Evolutionary conservation across 2,797 vertebrate genomes (phyloP), one percentile per base, ranked within the genome.

Genomic region (Champsocephalus gunnari): DNA sequence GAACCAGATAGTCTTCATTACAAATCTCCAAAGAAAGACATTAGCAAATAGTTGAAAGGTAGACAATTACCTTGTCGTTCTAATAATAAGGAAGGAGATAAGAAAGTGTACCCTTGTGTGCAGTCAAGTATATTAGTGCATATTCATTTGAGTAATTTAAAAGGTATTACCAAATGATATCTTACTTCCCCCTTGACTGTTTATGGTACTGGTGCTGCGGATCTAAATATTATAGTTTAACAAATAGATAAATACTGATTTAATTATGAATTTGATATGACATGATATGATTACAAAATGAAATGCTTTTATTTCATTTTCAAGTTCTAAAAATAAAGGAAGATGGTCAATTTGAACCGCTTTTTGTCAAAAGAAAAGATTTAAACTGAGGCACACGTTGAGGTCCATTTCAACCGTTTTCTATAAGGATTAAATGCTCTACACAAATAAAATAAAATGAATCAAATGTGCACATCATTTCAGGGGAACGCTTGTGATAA

Each of bases 1-100:
- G 32, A 81, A 77, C 19, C 48, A 64, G 57, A 73, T 68, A 43
- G 21, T 67, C 61, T 77, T 75, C 58, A 70, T 79, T 73, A 70
- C 41, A 57, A 66, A 75, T 65, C 53, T 69, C 61, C 13, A 76
- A 76, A 77, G 55, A 81, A 24, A 73, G 57, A 75, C 75, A 66
- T 57, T 59, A 71, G 24, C 41, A 68, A 65, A 62, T 60, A 81
- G 66, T 5, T 12, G 56, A 69, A 81, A 72, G 53, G 65, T n/a
- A 69, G 62, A 75, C 71, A 79, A 66, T 74, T 4, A 59, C 51
- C 66, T 71, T 81, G 75, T 43, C 66, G 57, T 58, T 53, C 51
- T 54, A 48, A 68, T 81, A 81, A 73, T 58, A 80, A 45, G 32
- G 60, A 70, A 38, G 5, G n/a, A 80, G 70, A 83, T 77, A 79